These are phyloP conservation scores for Hippocampus comes DNA, from an alignment of 2,113 vertebrate species.

Conservation along the genomic window DNA sequence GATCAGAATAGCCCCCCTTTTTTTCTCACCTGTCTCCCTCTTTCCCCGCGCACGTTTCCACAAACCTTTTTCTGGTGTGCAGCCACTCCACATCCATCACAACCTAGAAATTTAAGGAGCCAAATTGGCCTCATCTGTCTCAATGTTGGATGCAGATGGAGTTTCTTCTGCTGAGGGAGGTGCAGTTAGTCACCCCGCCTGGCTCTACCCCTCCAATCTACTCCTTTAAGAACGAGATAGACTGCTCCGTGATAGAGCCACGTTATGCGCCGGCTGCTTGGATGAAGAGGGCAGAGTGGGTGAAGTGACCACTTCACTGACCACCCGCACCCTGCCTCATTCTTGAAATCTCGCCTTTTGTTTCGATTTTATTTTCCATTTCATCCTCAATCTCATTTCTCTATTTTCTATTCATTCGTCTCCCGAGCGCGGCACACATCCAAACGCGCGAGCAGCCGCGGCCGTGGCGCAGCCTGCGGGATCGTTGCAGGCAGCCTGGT, in stretches of 20 bases:
- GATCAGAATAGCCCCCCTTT: conserved; percentile 21
- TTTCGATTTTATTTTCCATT: conserved; percentile 32
- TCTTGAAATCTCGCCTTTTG: conserved; percentile 49
- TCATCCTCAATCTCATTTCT: conserved; percentile 21
- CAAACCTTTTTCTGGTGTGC: conserved; percentile 80
- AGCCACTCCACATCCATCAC: conserved; percentile 96
- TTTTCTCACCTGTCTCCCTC: conserved; percentile 64
- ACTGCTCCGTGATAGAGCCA: conserved; percentile 24
- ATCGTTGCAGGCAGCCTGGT: conserved; percentile 46
- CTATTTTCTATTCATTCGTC: conserved; percentile 33
- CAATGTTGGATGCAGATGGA: conserved; percentile 99
- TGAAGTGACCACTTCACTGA: conserved; percentile 64
- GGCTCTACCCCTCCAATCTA: conserved; percentile 75
- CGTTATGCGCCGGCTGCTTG: conserved; percentile 34
- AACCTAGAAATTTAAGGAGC: conserved; percentile 97
- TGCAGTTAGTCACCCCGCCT: conserved; percentile 94
- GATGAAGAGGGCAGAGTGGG: conserved; percentile 44
- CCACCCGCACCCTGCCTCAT: conserved; percentile 45
- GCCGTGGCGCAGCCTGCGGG: conserved; percentile 38
- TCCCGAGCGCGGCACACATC: conserved; percentile 18
- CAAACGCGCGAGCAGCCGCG: conserved; percentile 28
- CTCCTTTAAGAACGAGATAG: conserved; percentile 45
- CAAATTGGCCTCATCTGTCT: conserved; percentile 99
- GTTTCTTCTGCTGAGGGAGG: conserved; percentile 95
- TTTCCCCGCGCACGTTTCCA: conserved; percentile 81